Evolutionary conservation across 2,113 vertebrate species (phyloP), one percentile per base, ranked within the genome.

Genomic region (Acanthisitta chloris): DNA sequence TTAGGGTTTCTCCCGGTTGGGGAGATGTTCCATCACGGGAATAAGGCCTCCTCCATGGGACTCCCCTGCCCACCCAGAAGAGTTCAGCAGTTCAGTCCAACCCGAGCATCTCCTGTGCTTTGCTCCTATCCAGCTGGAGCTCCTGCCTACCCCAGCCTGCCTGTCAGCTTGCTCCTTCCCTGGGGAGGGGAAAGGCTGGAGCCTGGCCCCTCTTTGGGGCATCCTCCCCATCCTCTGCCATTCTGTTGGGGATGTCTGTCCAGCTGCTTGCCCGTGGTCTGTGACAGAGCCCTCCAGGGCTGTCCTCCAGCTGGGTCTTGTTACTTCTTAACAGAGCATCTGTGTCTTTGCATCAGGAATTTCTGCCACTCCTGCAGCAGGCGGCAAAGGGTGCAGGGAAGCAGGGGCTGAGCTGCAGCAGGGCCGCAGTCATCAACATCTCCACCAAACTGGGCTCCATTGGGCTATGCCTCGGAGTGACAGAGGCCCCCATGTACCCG

Each of bases 401-500:
- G 57, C 49, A 90, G 20, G 61, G 34, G 33, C 70, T 96, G 92
- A 92, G 90, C 69, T 88, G 91, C 59, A 85, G 65, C 36, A 94
- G 76, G 67, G 94, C 95, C 0, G 71, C 78, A 0, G 20, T 93
- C 84, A 88, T 96, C 88, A 92, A 96, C n/a, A 1, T 97, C 49
- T 96, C 96, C 34, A 80, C 48, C 67, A 87, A 95, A 40, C 64
- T 95, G 81, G 96, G 90, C 61, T 97, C 97, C 80, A 62, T 95
- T 0, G 42, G 90, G 84, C 83, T 92, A 71, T 61, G 94, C 51
- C 81, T 86, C 2, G 2, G 28, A 1, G 19, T 95, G 38, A 61
- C 12, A 6, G 29, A 86, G 76, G 45, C 23, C 28, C 92, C 93
- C 48, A 94, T 93, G 89, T 96, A 95, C 69, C 86, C 74, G 0